Conservation (phyloP, 2,888 invertebrate species). For the Pogonocherus hispidulus region DNA sequence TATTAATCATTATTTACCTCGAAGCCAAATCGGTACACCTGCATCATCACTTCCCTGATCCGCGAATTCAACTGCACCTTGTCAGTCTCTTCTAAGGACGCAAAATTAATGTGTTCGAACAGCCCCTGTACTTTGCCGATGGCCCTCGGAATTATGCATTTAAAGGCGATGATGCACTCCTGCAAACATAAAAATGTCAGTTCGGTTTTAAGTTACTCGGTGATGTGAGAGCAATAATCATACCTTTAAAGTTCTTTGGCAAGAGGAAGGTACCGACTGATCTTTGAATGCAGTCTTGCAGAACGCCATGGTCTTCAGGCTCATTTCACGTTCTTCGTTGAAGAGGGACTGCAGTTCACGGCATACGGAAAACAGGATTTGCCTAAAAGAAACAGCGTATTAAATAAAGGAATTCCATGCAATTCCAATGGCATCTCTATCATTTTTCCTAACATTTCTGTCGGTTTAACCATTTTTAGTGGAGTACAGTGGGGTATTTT, state of each 20-base stretch:
- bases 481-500: no score
- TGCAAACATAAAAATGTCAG: constrained; percentile 58
- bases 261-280: constrained; percentile 37
- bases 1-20: constrained; percentile 74
- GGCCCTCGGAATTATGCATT: constrained; percentile 72
- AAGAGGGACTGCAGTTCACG: constrained; percentile 86
- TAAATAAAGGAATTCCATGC: no score
- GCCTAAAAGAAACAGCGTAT: constrained; percentile 66
- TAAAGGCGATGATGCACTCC: constrained; percentile 73
- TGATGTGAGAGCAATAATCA: not conserved
- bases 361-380: constrained; percentile 76
- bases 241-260: constrained; percentile 47
- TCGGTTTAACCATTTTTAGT: no score
- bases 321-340: constrained; percentile 83
- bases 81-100: constrained; percentile 73
- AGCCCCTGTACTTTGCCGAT: constrained; percentile 73
- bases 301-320: constrained; percentile 85
- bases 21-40: constrained; percentile 91
- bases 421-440: no score
- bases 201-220: not conserved
- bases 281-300: constrained; percentile 77
- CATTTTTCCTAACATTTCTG: no score
- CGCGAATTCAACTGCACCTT: constrained; percentile 74
- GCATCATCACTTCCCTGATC: constrained; percentile 84
- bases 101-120: constrained; percentile 70